phyloP scores from a whole-genome alignment of 2,797 vertebrate species.

The Perodicticus potto region DNA sequence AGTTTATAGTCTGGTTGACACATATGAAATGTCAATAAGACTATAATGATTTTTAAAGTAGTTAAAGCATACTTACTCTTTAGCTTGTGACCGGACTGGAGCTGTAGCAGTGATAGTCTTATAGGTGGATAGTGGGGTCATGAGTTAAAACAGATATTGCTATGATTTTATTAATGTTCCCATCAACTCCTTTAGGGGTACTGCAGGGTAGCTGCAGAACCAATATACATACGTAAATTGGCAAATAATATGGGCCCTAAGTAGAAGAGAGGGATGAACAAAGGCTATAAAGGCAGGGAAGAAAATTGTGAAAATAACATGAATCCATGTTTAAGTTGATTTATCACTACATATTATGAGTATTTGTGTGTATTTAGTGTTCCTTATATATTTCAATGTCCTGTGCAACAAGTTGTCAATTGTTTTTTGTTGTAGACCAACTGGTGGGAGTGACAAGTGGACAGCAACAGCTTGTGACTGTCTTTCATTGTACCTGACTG shows the following conservation, averaged over 20 bases:
- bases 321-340: slow-evolving; percentile 26
- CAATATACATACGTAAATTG: background rate
- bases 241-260: background rate
- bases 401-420: background rate
- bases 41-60: background rate
- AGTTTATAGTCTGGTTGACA: background rate
- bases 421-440: slow-evolving; percentile 89
- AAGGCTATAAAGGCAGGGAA: slow-evolving; percentile 27
- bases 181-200: background rate
- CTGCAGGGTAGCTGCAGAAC: background rate
- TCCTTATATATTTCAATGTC: slow-evolving; percentile 10
- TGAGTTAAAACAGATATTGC: background rate
- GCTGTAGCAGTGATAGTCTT: slow-evolving; percentile 89
- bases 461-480: slow-evolving; percentile 95
- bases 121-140: slow-evolving; percentile 88
- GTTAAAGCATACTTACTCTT: background rate
- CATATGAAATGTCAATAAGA: background rate
- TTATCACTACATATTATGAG: background rate
- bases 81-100: slow-evolving; percentile 86
- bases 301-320: slow-evolving; percentile 37
- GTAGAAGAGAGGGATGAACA: background rate
- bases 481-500: slow-evolving; percentile 91
- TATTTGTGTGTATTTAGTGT: background rate
- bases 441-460: slow-evolving; percentile 94
- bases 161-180: slow-evolving; percentile 40